Conservation (phyloP, 2,888 invertebrate species). For the Ormia ochracea region DNA sequence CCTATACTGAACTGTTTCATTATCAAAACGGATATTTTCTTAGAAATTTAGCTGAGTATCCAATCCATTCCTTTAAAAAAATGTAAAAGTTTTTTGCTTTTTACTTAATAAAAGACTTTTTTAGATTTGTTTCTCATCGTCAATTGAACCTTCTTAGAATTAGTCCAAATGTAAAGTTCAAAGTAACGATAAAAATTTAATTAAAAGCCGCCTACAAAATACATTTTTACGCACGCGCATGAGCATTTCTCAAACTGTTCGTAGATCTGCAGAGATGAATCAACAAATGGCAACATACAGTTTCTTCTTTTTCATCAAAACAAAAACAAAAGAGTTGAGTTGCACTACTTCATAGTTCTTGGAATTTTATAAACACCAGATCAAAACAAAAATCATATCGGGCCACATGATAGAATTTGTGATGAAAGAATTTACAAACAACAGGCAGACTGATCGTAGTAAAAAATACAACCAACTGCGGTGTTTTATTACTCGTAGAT, state of each 20-base stretch:
- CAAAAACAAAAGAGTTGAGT: constrained; percentile 11
- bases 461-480: constrained; percentile 29
- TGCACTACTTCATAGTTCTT: constrained; percentile 34
- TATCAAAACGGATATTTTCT: not conserved
- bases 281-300: constrained; percentile 22
- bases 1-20: not conserved
- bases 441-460: not conserved
- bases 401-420: not conserved
- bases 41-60: not conserved
- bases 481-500: constrained; percentile 11
- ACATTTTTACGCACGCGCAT: not conserved
- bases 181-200: constrained; percentile 36
- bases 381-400: constrained; percentile 28
- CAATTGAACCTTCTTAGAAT: constrained; percentile 46
- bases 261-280: not conserved
- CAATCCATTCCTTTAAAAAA: not conserved
- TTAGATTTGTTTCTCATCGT: constrained; percentile 18
- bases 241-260: not conserved
- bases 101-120: constrained; percentile 28
- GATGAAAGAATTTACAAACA: not conserved
- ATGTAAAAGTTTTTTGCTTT: not conserved
- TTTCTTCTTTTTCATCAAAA: constrained; percentile 7
- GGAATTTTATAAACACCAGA: constrained; percentile 37
- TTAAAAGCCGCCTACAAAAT: constrained; percentile 51
- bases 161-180: constrained; percentile 19